Conservation (phyloP, 2,888 invertebrate species). For the Drosophila kambysellisi region DNA sequence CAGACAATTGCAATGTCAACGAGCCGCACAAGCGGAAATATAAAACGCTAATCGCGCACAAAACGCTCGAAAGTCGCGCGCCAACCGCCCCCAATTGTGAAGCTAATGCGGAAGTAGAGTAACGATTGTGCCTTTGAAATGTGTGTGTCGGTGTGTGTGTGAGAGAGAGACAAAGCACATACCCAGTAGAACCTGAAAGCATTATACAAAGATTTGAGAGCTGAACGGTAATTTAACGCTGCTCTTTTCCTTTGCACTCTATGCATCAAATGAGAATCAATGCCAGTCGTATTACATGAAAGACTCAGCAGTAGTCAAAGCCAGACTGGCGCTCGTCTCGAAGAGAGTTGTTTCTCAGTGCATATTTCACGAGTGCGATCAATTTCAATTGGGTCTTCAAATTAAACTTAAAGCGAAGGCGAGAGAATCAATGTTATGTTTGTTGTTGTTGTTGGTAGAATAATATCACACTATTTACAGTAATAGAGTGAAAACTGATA, state of each 20-base stretch:
- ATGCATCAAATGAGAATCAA: slow-evolving; percentile 19
- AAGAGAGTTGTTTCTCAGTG: background rate
- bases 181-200: slow-evolving; percentile 10
- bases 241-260: background rate
- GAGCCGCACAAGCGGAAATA: slow-evolving; percentile 66
- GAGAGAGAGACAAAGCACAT: background rate
- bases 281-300: slow-evolving; percentile 23
- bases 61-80: slow-evolving; percentile 61
- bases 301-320: slow-evolving; percentile 9
- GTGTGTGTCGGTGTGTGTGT: background rate
- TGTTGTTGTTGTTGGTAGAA: slow-evolving; percentile 31
- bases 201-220: background rate
- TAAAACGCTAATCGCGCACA: slow-evolving; percentile 51
- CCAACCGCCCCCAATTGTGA: slow-evolving; percentile 44
- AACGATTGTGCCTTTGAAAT: slow-evolving; percentile 14
- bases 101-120: slow-evolving; percentile 49
- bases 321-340: background rate
- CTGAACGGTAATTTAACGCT: background rate
- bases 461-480: slow-evolving; percentile 56
- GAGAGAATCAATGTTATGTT: slow-evolving; percentile 35
- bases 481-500: slow-evolving; percentile 45
- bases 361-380: slow-evolving; percentile 31
- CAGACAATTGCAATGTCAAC: slow-evolving; percentile 74
- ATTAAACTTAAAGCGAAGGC: slow-evolving; percentile 25
- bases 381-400: slow-evolving; percentile 24